A percentile compares a stretch with the other conserved stretches of the same genome.
phyloP scores from a whole-genome alignment of 1,140 invertebrate genomes.

The Neodiprion pinetum region DNA sequence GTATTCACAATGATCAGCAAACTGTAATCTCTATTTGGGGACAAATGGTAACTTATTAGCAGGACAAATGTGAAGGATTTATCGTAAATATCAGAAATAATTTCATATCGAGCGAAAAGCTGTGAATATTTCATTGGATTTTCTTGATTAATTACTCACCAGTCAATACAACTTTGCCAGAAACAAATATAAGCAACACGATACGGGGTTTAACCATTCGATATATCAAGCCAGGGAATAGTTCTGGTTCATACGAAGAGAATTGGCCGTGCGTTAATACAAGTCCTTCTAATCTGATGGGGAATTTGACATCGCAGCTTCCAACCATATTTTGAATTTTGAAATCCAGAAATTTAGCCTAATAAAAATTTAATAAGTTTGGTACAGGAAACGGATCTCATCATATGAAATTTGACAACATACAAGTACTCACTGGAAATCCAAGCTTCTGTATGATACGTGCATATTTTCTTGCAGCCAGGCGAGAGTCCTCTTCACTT shows the following conservation, averaged over 20 bases:
- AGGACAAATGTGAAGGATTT: slow-evolving; percentile 13
- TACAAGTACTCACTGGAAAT: slow-evolving; percentile 77
- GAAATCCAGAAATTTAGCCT: slow-evolving; percentile 99
- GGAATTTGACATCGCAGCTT: slow-evolving; percentile 99
- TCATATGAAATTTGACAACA: slow-evolving; percentile 10
- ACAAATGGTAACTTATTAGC: slow-evolving; percentile 14
- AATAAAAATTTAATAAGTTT: slow-evolving; percentile 52
- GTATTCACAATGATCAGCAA: neutral
- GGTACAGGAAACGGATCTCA: neutral
- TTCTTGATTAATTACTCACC: slow-evolving; percentile 58
- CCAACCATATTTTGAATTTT: slow-evolving; percentile 99
- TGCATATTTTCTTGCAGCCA: slow-evolving; percentile 98
- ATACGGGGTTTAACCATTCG: slow-evolving; percentile 99
- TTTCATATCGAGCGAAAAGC: neutral
- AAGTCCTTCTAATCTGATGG: slow-evolving; percentile 95
- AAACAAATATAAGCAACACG: slow-evolving; percentile 98
- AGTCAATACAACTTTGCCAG: slow-evolving; percentile 97
- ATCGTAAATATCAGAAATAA: slow-evolving; percentile 1
- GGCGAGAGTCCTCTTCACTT: slow-evolving; percentile 95
- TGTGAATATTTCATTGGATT: slow-evolving; percentile 13
- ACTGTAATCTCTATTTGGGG: slow-evolving; percentile 26
- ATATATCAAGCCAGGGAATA: slow-evolving; percentile 99
- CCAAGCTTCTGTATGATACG: slow-evolving; percentile 99
- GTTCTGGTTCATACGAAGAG: slow-evolving; percentile 92
- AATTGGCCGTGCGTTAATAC: slow-evolving; percentile 98